Conservation (phyloP, 2,113 vertebrate species). For the Hemiscyllium ocellatum region DNA sequence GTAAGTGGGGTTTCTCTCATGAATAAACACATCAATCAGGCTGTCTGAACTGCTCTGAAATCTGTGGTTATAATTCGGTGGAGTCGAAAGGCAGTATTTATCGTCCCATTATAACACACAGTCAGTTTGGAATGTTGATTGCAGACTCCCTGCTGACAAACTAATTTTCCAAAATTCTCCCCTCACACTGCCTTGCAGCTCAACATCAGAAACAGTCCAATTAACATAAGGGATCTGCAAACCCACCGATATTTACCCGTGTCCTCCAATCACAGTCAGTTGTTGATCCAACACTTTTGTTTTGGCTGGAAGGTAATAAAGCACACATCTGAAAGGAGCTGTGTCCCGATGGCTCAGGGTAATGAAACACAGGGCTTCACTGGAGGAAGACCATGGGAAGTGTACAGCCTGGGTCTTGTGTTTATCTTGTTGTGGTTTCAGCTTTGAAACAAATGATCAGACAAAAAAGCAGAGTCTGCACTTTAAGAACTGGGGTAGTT, state of each 20-base stretch:
- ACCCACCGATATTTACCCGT: neutral
- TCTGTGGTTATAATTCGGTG: neutral
- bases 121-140: neutral
- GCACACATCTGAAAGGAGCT: neutral
- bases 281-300: neutral
- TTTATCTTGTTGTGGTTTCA: neutral
- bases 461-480: neutral
- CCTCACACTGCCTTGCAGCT: neutral
- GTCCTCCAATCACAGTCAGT: neutral
- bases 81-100: neutral
- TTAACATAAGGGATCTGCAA: neutral
- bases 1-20: neutral
- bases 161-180: conserved; percentile 6
- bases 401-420: neutral
- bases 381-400: neutral
- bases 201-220: neutral
- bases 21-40: neutral
- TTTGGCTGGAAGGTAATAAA: neutral
- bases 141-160: neutral
- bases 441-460: neutral
- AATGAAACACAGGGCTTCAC: neutral
- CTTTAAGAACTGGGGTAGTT: neutral
- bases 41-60: neutral
- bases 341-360: neutral
- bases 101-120: neutral